These are phyloP conservation scores for Camponotus fellah DNA, from an alignment of 2,888 invertebrate genomes.

Conservation along the genomic window DNA sequence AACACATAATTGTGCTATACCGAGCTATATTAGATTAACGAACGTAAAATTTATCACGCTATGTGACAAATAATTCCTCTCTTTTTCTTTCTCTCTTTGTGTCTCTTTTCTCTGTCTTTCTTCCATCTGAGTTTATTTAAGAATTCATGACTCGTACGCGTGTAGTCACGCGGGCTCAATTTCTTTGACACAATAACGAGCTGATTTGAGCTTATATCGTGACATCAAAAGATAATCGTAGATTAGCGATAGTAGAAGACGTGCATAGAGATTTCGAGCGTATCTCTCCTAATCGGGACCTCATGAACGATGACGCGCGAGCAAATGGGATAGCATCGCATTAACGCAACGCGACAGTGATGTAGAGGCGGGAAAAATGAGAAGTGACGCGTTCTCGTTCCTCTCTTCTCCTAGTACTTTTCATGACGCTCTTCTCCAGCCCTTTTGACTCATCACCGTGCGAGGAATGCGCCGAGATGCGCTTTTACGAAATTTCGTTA, in stretches of 20 bases:
- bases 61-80: not conserved
- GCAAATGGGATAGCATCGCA: conserved; percentile 66
- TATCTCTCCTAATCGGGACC: conserved; percentile 72
- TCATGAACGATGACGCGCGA: conserved; percentile 59
- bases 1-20: not conserved
- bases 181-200: conserved; percentile 60
- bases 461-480: conserved; percentile 59
- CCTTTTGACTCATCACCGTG: conserved; percentile 60
- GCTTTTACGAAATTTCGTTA: conserved; percentile 73
- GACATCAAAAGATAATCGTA: conserved; percentile 61
- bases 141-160: conserved; percentile 63
- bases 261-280: conserved; percentile 48
- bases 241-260: conserved; percentile 9
- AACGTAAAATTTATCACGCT: not conserved
- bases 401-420: not conserved
- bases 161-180: conserved; percentile 54
- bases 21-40: not conserved
- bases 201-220: conserved; percentile 58
- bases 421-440: not conserved
- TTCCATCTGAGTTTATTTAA: conserved; percentile 29
- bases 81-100: not conserved
- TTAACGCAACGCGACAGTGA: conserved; percentile 76
- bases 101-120: not conserved
- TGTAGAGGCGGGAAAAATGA: conserved; percentile 73
- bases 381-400: conserved; percentile 55